Conservation (phyloP, 1,140 invertebrate species). For the Brachionus manjavacas region DNA sequence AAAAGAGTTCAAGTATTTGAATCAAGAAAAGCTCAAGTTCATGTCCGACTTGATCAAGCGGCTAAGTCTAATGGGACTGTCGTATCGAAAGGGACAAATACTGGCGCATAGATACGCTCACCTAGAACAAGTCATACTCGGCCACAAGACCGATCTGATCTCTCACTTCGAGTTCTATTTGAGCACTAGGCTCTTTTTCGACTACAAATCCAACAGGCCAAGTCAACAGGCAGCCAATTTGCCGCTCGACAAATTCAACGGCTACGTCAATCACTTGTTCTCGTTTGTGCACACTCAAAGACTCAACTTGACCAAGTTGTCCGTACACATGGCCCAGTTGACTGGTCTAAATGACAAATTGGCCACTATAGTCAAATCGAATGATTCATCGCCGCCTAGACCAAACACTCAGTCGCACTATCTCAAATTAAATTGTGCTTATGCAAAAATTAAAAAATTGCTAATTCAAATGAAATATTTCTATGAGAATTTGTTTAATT, state of each 20-base stretch:
- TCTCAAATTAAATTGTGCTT: not conserved
- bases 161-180: not conserved
- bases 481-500: not conserved
- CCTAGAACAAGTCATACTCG: not conserved
- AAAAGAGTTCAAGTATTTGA: conserved; percentile 35
- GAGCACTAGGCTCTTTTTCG: not conserved
- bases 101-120: not conserved
- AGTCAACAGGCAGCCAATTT: not conserved
- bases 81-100: conserved; percentile 23
- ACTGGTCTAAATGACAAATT: not conserved
- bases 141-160: not conserved
- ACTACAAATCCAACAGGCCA: not conserved
- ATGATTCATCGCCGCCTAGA: not conserved
- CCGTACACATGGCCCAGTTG: not conserved
- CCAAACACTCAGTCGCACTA: not conserved
- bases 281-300: not conserved
- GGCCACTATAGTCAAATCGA: not conserved
- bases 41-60: conserved; percentile 2
- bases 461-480: not conserved
- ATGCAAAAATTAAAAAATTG: not conserved
- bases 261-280: not conserved
- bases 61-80: conserved; percentile 1
- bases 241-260: not conserved
- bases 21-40: conserved; percentile 16
- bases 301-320: not conserved